Base-by-base conservation (phyloP, 2,113 vertebrate species). In the Coracopsis vasa region DNA sequence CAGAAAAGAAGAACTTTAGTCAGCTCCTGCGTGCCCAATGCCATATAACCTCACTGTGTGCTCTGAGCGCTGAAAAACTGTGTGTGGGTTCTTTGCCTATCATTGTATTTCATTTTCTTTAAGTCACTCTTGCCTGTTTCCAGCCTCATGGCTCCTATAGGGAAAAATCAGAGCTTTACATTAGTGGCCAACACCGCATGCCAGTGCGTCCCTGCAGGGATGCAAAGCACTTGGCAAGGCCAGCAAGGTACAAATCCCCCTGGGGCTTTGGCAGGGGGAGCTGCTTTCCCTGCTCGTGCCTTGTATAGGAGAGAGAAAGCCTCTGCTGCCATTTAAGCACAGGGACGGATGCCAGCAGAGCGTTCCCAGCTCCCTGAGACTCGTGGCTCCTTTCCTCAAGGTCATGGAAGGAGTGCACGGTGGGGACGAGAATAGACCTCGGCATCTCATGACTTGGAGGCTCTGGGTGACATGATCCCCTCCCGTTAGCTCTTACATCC, bases 361-460 rank as follows among this genome's bases (percentile, higher is more conserved):
- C 0, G 11, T 66, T 42, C 62, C 41, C 0, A 3, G 47, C 21
- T 90, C 82, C 39, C 71, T 0, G 5, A 14, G 48, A 41, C 37
- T 60, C 0, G 6, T 35, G 35, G 64, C 69, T 83, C 25, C 74
- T 75, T 67, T 33, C 75, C 79, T 77, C 95, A 92, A 93, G 95
- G 95, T 86, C 92, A 92, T 2, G 0, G 1, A 33, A 70, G 61
- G 39, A 83, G 28, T 13, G 45, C 0, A 1, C 0, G 2, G 29
- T 4, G 0, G 37, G 48, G 50, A 69, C 2, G 0, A 45, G 83
- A 95, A 95, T n/a, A 86, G 80, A 78, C 7, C 31, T 44, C 3
- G 6, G 47, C 24, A 31, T 33, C 67, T 62, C 0, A 1, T 93
- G 90, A 65, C 58, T 28, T 1, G 13, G 47, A 80, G 51, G 47